Percentiles rank a stretch among this genome's conserved stretches.
Evolutionary conservation across 2,797 vertebrate genomes (phyloP).

Genomic region (Gallirallus australis): DNA sequence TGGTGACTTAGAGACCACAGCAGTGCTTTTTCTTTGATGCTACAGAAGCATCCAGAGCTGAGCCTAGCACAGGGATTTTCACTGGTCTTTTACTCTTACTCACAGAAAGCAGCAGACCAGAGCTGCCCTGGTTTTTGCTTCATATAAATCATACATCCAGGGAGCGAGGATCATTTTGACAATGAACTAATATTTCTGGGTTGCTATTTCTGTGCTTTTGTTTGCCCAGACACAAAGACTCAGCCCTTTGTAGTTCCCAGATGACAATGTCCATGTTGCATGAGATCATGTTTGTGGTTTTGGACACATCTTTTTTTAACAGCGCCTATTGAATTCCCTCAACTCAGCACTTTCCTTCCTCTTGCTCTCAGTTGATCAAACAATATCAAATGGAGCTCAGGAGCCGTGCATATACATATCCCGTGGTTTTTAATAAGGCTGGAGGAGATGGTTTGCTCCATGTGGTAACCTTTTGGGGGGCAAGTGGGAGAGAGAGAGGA

Average conservation of each 20-base stretch:
- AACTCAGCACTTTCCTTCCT: conserved; percentile 42
- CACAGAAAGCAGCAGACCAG: not conserved
- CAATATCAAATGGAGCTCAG: not conserved
- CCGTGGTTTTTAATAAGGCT: not conserved
- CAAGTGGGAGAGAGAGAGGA: not conserved
- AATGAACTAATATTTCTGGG: conserved; percentile 27
- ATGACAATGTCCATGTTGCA: conserved; percentile 1
- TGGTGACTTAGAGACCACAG: not conserved
- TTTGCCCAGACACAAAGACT: conserved; percentile 51
- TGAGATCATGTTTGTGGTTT: conserved; percentile 46
- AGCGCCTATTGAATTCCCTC: not conserved
- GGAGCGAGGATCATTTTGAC: not conserved
- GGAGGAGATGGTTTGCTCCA: not conserved
- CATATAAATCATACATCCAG: not conserved
- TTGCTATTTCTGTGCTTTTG: conserved; percentile 58
- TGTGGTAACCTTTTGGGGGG: not conserved
- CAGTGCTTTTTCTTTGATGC: not conserved
- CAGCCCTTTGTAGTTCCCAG: conserved; percentile 19
- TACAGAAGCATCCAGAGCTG: not conserved
- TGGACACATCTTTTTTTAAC: conserved; percentile 13
- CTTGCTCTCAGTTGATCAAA: not conserved
- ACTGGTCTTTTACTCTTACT: not conserved
- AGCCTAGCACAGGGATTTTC: not conserved
- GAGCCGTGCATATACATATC: not conserved
- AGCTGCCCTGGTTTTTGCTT: conserved; percentile 41